Conservation (phyloP, 2,797 vertebrate genomes). For the Hemitrygon akajei region DNA sequence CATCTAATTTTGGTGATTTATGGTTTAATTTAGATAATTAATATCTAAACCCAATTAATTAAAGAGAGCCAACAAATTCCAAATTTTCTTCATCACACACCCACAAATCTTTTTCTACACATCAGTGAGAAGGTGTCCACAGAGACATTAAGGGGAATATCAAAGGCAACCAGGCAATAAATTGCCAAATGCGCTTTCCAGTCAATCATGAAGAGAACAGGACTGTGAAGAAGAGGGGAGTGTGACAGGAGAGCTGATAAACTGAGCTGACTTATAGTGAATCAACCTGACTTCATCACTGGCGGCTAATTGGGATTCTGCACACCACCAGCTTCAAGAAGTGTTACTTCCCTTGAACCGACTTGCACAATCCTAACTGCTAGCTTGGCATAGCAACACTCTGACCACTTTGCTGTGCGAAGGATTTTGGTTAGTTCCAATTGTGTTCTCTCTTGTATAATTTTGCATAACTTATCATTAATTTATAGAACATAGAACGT, state of each 20-base stretch:
- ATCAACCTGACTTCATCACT: not conserved
- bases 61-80: not conserved
- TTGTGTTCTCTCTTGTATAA: too few relatives aligned
- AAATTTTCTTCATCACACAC: not conserved
- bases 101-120: not conserved
- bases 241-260: not conserved
- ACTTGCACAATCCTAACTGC: too few relatives aligned
- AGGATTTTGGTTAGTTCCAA: too few relatives aligned
- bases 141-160: not conserved
- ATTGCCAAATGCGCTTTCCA: constrained; percentile 13
- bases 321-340: too few relatives aligned
- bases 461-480: too few relatives aligned
- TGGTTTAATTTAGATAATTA: not conserved
- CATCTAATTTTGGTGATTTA: not conserved
- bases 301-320: not conserved
- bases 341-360: too few relatives aligned
- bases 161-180: constrained; percentile 21
- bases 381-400: too few relatives aligned
- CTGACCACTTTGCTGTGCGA: too few relatives aligned
- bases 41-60: not conserved
- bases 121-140: not conserved
- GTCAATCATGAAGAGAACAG: not conserved
- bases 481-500: too few relatives aligned
- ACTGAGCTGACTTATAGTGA: not conserved
- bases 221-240: not conserved